Conservation (phyloP, 2,797 vertebrate species). For the Huso huso region DNA sequence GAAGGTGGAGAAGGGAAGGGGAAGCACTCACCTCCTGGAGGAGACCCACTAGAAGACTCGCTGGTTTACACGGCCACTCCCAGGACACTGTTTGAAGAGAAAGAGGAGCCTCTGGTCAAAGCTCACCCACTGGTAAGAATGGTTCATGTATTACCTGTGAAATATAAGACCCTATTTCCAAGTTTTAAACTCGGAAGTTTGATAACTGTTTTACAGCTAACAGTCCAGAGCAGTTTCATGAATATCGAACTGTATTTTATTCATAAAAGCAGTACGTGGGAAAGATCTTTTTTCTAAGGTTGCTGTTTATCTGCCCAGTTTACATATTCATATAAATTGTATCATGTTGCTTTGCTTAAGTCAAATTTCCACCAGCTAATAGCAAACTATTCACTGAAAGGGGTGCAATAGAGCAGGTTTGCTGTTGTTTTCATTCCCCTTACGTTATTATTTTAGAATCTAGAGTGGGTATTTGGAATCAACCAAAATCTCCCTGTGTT, state of each 20-base stretch:
- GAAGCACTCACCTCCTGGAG: background rate
- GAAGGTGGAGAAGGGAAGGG: background rate
- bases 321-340: too few species aligned
- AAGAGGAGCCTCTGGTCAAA: background rate
- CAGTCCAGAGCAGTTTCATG: background rate
- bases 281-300: background rate
- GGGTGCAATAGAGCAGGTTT: background rate
- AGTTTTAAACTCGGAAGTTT: background rate
- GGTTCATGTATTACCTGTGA: conserved; percentile 2
- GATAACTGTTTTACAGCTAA: background rate
- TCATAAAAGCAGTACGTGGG: background rate
- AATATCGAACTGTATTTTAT: conserved; percentile 3
- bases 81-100: conserved; percentile 46
- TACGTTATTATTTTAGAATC: conserved; percentile 48
- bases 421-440: background rate
- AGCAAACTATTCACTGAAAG: background rate
- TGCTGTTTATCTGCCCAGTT: too few species aligned
- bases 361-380: too few species aligned
- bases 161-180: background rate
- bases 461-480: conserved; percentile 75
- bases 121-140: conserved; percentile 56
- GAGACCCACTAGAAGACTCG: conserved; percentile 16
- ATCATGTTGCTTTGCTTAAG: too few species aligned
- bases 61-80: conserved; percentile 49
- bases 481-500: conserved; percentile 69